Conservation (phyloP, 2,888 invertebrate species). For the Drosophila phalerata region DNA sequence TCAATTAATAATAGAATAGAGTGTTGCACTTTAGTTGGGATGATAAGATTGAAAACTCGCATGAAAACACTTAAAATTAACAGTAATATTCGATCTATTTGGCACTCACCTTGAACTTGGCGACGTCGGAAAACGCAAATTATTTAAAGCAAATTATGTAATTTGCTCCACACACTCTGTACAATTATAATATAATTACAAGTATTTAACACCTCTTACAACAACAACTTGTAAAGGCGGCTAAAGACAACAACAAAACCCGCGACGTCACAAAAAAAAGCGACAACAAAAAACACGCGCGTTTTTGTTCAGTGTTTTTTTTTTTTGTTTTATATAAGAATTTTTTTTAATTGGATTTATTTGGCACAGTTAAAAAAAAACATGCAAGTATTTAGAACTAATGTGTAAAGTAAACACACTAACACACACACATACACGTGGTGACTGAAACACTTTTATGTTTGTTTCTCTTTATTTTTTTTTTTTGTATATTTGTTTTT, state of each 20-base stretch:
- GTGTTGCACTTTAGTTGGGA: neutral
- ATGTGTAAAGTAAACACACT: constrained; percentile 13
- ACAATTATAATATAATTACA: constrained; percentile 25
- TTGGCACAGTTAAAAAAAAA: constrained; percentile 46
- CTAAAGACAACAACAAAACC: constrained; percentile 22
- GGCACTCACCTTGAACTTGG: constrained; percentile 70
- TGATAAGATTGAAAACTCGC: neutral
- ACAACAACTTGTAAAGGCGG: constrained; percentile 9
- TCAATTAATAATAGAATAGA: neutral
- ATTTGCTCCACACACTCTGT: constrained; percentile 53
- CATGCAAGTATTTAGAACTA: constrained; percentile 17
- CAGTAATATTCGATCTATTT: constrained; percentile 10
- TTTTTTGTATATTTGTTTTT: constrained; percentile 9
- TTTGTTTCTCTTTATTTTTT: constrained; percentile 20
- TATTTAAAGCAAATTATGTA: constrained; percentile 59
- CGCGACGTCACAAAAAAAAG: constrained; percentile 28
- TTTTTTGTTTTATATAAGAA: constrained; percentile 1
- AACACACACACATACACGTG: constrained; percentile 22
- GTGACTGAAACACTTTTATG: constrained; percentile 19
- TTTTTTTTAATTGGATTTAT: constrained; percentile 8
- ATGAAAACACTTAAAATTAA: neutral
- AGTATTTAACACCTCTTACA: constrained; percentile 34
- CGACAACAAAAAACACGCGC: constrained; percentile 31
- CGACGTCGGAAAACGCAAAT: constrained; percentile 44
- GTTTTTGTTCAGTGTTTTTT: constrained; percentile 10